Evolutionary conservation across 2,888 invertebrate species (phyloP).

Genomic region (Sarcophaga rosellei): DNA sequence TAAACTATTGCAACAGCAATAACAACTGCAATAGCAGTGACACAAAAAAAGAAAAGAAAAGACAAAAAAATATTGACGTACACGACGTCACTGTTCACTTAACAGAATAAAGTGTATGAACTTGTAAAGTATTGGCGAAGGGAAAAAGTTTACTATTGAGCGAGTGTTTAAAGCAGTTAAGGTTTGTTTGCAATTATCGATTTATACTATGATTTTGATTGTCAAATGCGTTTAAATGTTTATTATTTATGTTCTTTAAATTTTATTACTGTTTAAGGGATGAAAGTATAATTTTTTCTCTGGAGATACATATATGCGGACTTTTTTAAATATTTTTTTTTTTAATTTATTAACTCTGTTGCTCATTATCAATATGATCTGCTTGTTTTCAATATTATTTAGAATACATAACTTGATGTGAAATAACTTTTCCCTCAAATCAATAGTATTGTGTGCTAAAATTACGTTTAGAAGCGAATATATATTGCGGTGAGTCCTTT

Average conservation of each 20-base stretch:
- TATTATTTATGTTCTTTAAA: too few species aligned
- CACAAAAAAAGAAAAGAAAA: slow-evolving; percentile 32
- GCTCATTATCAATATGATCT: too few species aligned
- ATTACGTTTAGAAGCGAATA: slow-evolving; percentile 25
- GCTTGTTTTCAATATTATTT: too few species aligned
- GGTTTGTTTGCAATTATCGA: too few species aligned
- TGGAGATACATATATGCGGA: too few species aligned
- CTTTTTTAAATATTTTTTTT: too few species aligned
- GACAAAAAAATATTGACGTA: background rate
- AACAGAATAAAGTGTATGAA: slow-evolving; percentile 42
- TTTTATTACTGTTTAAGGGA: too few species aligned
- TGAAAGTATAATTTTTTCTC: too few species aligned
- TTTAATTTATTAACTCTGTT: too few species aligned
- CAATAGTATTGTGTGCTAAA: slow-evolving; percentile 34
- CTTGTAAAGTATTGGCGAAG: slow-evolving; percentile 21
- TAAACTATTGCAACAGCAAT: slow-evolving; percentile 61
- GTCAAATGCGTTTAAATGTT: too few species aligned
- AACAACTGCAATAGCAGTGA: slow-evolving; percentile 41
- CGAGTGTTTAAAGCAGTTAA: too few species aligned
- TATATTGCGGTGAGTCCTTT: slow-evolving; percentile 55
- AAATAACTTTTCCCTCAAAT: slow-evolving; percentile 28
- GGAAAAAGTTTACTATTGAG: background rate
- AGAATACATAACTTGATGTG: background rate
- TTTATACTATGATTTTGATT: too few species aligned
- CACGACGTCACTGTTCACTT: slow-evolving; percentile 56